Percentiles rank a stretch among this genome's conserved stretches.
Evolutionary conservation across 1,140 invertebrate species (phyloP).

Genomic region (Cydia splendana): DNA sequence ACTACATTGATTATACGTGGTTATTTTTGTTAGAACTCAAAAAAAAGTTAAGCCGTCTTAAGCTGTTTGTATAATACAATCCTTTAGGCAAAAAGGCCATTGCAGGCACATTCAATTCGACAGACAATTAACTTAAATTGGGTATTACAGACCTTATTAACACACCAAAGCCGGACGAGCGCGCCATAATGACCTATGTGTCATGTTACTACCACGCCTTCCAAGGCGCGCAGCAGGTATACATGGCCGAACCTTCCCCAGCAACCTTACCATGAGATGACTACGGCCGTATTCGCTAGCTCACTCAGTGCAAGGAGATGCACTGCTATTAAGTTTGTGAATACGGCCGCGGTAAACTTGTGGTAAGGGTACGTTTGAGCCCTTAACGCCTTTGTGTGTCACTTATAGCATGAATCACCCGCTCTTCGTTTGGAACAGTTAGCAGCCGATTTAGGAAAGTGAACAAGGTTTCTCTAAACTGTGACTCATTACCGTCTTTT

Average conservation of each 20-base stretch:
- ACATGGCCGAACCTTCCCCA: constrained; percentile 52
- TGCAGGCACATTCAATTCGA: constrained; percentile 42
- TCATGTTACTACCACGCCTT: constrained; percentile 99
- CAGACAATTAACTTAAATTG: constrained; percentile 38
- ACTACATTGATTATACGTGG: no score
- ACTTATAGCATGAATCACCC: constrained; percentile 69
- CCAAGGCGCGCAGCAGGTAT: constrained; percentile 98
- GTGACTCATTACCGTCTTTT: neutral
- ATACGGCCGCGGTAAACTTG: no score
- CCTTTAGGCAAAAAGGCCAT: constrained; percentile 33
- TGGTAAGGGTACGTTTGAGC: constrained; percentile 37
- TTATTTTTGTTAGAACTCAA: no score
- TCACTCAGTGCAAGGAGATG: no score
- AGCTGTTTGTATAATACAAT: neutral
- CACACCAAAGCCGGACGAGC: constrained; percentile 98
- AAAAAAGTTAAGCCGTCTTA: no score
- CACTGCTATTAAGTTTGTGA: no score
- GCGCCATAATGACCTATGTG: constrained; percentile 99
- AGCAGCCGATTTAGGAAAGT: constrained; percentile 13
- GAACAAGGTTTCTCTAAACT: constrained; percentile 7
- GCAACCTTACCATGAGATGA: constrained; percentile 27
- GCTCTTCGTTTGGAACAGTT: constrained; percentile 35
- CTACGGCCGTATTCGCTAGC: no score
- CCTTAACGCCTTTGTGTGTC: constrained; percentile 73
- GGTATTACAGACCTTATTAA: constrained; percentile 95